These are phyloP conservation scores for Rhopalosiphum padi DNA, from an alignment of 1,140 invertebrate species.

Conservation along the genomic window DNA sequence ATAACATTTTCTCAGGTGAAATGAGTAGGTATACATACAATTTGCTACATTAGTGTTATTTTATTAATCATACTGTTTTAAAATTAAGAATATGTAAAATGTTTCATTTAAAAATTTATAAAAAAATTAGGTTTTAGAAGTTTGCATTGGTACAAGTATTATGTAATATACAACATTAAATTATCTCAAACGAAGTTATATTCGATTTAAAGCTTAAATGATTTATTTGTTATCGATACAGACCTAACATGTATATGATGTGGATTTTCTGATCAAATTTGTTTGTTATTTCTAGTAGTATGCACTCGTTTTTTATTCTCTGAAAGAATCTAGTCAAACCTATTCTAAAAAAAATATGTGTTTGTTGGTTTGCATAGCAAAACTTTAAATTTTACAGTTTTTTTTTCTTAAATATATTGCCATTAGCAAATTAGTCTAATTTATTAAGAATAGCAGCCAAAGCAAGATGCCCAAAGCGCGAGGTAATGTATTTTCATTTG, in stretches of 20 bases:
- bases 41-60: not conserved
- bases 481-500: slow-evolving; percentile 56
- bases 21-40: not conserved
- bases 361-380: not conserved
- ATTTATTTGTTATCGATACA: not conserved
- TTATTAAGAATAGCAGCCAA: slow-evolving; percentile 52
- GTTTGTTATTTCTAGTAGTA: not conserved
- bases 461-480: slow-evolving; percentile 27
- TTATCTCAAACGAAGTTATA: not conserved
- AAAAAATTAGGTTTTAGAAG: not conserved
- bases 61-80: not conserved
- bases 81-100: not conserved
- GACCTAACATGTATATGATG: not conserved
- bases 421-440: slow-evolving; percentile 57
- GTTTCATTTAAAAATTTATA: not conserved
- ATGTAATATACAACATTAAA: not conserved
- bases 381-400: slow-evolving; percentile 22
- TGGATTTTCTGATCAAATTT: not conserved
- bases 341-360: not conserved
- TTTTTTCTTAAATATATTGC: not conserved
- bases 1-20: not conserved
- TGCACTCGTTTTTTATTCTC: not conserved
- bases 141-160: not conserved
- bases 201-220: not conserved
- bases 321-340: slow-evolving; percentile 15